Conservation (phyloP, 2,888 invertebrate species). For the Apotomis capreana region DNA sequence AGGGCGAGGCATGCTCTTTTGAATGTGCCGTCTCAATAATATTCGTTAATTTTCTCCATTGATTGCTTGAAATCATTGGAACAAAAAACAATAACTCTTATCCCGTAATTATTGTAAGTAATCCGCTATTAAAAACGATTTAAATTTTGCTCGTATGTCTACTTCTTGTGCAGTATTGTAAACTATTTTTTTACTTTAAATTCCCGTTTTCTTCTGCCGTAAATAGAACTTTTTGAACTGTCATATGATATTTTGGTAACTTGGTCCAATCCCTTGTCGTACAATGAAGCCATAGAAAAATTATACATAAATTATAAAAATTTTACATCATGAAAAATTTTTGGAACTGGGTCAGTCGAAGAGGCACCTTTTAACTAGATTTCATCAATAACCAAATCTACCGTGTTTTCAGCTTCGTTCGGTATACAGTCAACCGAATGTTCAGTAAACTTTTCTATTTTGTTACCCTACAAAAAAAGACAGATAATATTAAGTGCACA, state of each 20-base stretch:
- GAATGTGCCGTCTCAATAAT: conserved; percentile 3
- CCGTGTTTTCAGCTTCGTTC: conserved; percentile 1
- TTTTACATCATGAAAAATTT: neutral
- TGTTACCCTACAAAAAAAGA: no score
- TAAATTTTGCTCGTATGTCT: neutral
- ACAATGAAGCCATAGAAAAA: neutral
- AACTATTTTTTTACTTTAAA: conserved; percentile 1
- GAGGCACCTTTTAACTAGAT: neutral
- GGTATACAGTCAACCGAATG: no score
- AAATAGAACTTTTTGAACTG: neutral
- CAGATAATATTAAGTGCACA: no score
- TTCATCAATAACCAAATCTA: conserved; percentile 3
- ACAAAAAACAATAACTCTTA: conserved; percentile 3
- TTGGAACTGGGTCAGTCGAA: conserved; percentile 5
- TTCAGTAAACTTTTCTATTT: no score
- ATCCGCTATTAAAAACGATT: conserved; percentile 2
- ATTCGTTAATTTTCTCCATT: neutral
- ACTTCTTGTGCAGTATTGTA: neutral
- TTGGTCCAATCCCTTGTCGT: neutral
- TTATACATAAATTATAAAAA: no score
- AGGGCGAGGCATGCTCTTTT: neutral
- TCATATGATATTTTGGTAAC: conserved; percentile 5
- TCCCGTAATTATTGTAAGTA: neutral
- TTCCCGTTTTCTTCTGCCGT: conserved; percentile 2
- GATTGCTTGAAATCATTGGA: neutral